phyloP scores from a whole-genome alignment of 2,113 vertebrate genomes.

The Brachyhypopomus gauderio region DNA sequence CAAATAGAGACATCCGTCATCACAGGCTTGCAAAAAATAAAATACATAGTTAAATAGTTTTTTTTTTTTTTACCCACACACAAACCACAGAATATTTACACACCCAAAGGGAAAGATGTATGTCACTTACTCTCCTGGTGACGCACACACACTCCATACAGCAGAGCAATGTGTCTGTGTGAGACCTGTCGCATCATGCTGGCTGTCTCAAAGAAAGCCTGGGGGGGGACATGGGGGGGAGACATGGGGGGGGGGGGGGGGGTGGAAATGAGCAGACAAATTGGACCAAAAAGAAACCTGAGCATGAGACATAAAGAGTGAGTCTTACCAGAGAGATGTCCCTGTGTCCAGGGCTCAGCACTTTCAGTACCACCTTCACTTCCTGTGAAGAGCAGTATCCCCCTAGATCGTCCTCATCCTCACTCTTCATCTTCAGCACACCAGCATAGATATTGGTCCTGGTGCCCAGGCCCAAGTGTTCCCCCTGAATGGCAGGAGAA shows the following conservation, averaged over 20 bases:
- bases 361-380: slow-evolving; percentile 94
- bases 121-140: slow-evolving; percentile 89
- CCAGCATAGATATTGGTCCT: slow-evolving; percentile 91
- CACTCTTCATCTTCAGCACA: slow-evolving; percentile 83
- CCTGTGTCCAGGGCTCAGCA: slow-evolving; percentile 91
- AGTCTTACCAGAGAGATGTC: slow-evolving; percentile 91
- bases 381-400: slow-evolving; percentile 79
- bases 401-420: slow-evolving; percentile 74
- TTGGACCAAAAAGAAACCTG: not conserved
- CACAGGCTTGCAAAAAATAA: not conserved
- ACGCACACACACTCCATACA: slow-evolving; percentile 92
- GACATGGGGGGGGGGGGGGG: slow-evolving; percentile 9
- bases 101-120: not conserved
- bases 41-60: not conserved
- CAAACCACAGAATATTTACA: not conserved
- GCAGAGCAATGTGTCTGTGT: slow-evolving; percentile 93
- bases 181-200: slow-evolving; percentile 98
- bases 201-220: slow-evolving; percentile 97
- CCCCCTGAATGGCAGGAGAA: slow-evolving; percentile 72
- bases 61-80: too few species aligned
- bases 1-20: not conserved
- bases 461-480: slow-evolving; percentile 92
- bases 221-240: slow-evolving; percentile 22
- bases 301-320: not conserved
- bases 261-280: not conserved